Evolutionary conservation across 2,113 vertebrate species (phyloP).

Genomic region (Chiloscyllium plagiosum): DNA sequence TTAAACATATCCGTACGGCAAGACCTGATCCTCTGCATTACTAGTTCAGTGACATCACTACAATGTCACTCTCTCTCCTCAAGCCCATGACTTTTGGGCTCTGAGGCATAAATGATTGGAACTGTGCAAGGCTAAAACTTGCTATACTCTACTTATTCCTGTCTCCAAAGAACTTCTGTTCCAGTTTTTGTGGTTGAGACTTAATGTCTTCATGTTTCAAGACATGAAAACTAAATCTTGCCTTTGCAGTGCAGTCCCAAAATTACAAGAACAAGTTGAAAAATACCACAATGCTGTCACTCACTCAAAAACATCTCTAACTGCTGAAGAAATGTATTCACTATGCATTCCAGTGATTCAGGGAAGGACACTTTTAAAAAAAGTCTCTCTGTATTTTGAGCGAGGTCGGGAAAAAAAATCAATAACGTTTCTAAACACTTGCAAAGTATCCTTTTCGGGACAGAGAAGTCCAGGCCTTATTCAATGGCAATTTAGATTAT

Average conservation of each 20-base stretch:
- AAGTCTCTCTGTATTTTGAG: not conserved
- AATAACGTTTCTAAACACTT: not conserved
- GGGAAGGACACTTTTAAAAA: not conserved
- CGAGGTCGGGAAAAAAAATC: not conserved
- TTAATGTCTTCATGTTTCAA: not conserved
- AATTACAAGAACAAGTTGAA: not conserved
- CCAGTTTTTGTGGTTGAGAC: not conserved
- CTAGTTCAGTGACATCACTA: no score
- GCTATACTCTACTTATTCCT: not conserved
- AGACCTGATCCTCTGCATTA: no score
- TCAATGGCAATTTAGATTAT: not conserved
- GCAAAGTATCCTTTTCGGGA: not conserved
- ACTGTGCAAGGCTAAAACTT: not conserved
- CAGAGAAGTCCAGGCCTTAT: not conserved
- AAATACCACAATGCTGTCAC: not conserved
- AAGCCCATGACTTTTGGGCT: not conserved
- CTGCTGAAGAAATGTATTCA: not conserved
- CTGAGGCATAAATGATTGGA: not conserved
- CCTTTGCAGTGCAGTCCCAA: not conserved
- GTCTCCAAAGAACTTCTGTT: not conserved
- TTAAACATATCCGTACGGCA: not conserved
- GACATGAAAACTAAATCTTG: not conserved
- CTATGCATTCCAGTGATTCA: not conserved
- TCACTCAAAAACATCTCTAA: not conserved
- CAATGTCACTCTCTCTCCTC: no score